Evolutionary conservation across 2,888 invertebrate species (phyloP), one percentile per base, ranked within the genome.

Genomic region (Ectobius pallidus): DNA sequence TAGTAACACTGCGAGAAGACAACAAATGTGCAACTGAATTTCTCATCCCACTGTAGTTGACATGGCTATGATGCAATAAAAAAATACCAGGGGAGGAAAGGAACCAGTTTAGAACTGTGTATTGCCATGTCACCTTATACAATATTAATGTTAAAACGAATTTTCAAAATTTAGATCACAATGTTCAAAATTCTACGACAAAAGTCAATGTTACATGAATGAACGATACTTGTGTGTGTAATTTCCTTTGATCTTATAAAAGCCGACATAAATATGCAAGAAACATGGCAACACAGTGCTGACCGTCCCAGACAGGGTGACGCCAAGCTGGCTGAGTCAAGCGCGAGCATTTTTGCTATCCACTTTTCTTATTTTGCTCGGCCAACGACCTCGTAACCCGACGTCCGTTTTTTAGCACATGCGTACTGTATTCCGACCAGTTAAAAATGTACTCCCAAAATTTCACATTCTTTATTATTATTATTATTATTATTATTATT

Each of bases 271-370:
- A 68, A 68, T 61, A 44, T 55, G 14, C 11, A 20, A 85, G 81
- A 81, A 80, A 81, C 79, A 78, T 84, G 91, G 88, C 91, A 92
- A 90, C 92, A 84, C 77, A 82, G 91, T 87, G 82, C 81, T 85
- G 89, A 89, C 91, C 90, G 90, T 88, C 90, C 92, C 92, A 94
- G 94, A 94, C 94, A 93, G 91, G 92, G 92, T 93, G 94, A 94
- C 94, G 94, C 94, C 94, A 89, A 90, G 88, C 90, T 46, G 22
- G 25, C 44, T 46, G 14, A 65, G 46, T 44, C 44, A 44, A 46
- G 65, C 65, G 65, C 65, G 65, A 25, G 44, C 44, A 65, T 20
- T 27, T 39, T 62, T 4, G n/a, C n/a, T n/a, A n/a, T n/a, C 52
- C 7, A 27, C 1, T 55, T 58, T 32, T 30, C 32, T 16, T 30